These are phyloP conservation scores for Pelosia muscerda DNA, from an alignment of 2,888 invertebrate species.

Conservation along the genomic window DNA sequence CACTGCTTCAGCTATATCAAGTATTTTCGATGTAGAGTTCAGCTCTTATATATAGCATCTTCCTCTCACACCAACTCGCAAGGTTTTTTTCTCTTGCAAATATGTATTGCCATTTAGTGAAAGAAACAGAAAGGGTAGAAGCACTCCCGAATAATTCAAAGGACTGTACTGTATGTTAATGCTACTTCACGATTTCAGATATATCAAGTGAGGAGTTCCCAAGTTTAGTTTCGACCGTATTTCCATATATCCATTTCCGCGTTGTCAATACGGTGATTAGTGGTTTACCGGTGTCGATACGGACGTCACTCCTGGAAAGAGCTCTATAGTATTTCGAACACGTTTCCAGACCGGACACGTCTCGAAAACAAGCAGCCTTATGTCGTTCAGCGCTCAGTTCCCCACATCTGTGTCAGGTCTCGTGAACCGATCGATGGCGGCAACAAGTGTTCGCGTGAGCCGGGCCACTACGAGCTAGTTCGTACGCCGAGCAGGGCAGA, in stretches of 20 bases:
- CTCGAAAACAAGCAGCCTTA: neutral
- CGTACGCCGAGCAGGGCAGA: neutral
- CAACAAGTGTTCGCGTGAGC: constrained; percentile 24
- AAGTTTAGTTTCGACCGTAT: neutral
- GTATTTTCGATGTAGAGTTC: neutral
- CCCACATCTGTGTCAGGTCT: neutral
- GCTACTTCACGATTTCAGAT: no score
- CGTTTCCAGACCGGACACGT: neutral
- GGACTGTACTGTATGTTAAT: no score
- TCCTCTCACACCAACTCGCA: no score
- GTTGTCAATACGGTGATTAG: neutral
- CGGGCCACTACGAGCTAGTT: neutral
- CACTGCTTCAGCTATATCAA: neutral
- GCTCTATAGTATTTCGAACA: neutral
- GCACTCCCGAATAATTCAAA: neutral
- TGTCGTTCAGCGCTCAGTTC: neutral
- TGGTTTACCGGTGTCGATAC: no score
- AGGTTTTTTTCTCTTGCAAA: no score
- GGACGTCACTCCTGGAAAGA: no score
- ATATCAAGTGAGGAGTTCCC: neutral
- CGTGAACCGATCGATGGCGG: neutral
- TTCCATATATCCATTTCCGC: neutral
- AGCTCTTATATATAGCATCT: neutral
- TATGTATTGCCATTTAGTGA: no score
- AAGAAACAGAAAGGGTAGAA: no score